Evolutionary conservation across 2,797 vertebrate genomes (phyloP).

Genomic region (Microhierax caerulescens): DNA sequence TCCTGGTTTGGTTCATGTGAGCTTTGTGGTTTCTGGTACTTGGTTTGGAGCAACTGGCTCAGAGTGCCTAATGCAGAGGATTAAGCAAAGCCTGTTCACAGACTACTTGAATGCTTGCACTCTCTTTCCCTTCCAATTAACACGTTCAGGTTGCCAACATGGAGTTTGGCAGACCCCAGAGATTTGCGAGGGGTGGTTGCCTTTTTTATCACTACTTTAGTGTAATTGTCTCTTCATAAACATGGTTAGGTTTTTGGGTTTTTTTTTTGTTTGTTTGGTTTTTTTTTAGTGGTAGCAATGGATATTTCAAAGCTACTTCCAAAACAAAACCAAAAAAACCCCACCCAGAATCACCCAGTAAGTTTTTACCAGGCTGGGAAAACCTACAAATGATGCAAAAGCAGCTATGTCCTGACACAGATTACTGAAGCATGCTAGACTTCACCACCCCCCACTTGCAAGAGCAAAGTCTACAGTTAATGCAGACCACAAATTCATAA

Average conservation of each 20-base stretch:
- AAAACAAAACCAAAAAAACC: background rate
- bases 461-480: background rate
- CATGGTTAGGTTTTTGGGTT: background rate
- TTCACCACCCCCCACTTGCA: background rate
- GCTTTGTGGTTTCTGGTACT: background rate
- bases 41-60: background rate
- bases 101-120: background rate
- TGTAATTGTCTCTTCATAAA: background rate
- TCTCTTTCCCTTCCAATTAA: background rate
- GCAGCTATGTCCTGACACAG: background rate
- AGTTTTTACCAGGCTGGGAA: background rate
- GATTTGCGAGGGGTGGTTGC: fast-evolving
- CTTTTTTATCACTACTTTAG: background rate
- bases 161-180: background rate
- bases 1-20: background rate
- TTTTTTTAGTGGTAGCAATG: background rate
- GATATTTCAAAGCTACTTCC: background rate
- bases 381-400: background rate
- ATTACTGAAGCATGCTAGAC: background rate
- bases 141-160: background rate
- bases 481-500: background rate
- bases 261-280: background rate
- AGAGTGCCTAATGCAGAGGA: background rate
- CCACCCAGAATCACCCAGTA: background rate
- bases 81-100: background rate